phyloP scores from a whole-genome alignment of 2,888 invertebrate genomes.

The Sialis lutaria region DNA sequence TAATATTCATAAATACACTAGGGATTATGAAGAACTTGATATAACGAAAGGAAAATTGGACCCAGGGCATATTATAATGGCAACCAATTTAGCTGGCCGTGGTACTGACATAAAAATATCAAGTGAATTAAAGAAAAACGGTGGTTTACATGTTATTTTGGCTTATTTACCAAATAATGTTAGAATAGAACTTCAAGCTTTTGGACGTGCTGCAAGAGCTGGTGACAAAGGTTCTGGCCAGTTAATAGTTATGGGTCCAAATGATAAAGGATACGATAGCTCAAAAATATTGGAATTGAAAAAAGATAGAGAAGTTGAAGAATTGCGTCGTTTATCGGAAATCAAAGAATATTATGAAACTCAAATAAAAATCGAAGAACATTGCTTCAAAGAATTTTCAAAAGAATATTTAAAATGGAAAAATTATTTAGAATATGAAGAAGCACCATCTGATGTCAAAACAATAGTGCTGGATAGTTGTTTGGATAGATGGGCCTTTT shows the following conservation, averaged over 20 bases:
- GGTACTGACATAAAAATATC: constrained; percentile 21
- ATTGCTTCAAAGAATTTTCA: constrained; percentile 11
- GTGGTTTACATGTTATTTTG: constrained; percentile 22
- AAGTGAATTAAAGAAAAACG: constrained; percentile 12
- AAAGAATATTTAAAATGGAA: constrained; percentile 9
- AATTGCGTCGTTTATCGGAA: constrained; percentile 12
- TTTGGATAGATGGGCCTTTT: constrained; percentile 15
- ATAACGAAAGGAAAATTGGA: constrained; percentile 7
- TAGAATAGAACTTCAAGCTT: constrained; percentile 22
- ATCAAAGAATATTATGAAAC: constrained; percentile 12
- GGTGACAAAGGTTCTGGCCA: constrained; percentile 20
- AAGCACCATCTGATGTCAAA: constrained; percentile 7
- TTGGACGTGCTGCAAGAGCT: constrained; percentile 20
- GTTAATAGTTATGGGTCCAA: constrained; percentile 11
- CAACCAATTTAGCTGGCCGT: constrained; percentile 24
- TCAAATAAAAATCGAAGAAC: constrained; percentile 13
- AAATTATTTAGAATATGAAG: constrained; percentile 3
- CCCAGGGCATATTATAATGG: constrained; percentile 17
- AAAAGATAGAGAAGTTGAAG: constrained; percentile 11
- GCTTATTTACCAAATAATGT: constrained; percentile 21
- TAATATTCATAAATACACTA: constrained; percentile 8
- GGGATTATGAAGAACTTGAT: constrained; percentile 9
- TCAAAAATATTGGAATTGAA: constrained; percentile 11
- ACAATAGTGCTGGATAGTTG: constrained; percentile 11
- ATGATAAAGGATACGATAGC: constrained; percentile 3